Evolutionary conservation across 2,113 vertebrate species (phyloP).

Genomic region (Rafetus swinhoei): DNA sequence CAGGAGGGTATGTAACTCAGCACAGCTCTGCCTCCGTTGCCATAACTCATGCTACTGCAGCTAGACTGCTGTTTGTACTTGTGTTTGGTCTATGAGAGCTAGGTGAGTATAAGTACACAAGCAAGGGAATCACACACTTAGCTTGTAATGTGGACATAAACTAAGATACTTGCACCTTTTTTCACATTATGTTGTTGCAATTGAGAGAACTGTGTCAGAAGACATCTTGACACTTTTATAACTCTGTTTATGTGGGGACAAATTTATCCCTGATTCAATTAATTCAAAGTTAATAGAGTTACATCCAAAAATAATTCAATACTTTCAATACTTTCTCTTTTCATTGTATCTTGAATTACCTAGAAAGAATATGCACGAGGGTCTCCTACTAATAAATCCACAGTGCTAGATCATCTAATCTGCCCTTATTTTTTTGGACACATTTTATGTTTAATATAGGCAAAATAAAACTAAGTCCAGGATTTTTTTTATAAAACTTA

Average conservation of each 20-base stretch:
- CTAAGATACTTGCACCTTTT: neutral
- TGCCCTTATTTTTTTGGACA: too few species aligned
- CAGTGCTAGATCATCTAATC: neutral
- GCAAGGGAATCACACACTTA: neutral
- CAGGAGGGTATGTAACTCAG: neutral
- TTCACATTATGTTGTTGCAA: neutral
- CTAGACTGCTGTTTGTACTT: neutral
- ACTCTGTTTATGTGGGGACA: neutral
- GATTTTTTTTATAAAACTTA: neutral
- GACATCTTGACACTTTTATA: neutral
- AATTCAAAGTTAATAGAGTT: neutral
- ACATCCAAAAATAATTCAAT: neutral
- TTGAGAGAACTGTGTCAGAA: neutral
- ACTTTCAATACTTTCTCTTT: neutral
- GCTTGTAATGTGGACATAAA: neutral
- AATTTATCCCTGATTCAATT: neutral
- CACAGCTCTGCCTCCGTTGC: neutral
- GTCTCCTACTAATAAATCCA: rapidly evolving
- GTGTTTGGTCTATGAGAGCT: neutral
- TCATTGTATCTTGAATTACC: neutral
- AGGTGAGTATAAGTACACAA: neutral
- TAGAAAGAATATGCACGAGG: neutral
- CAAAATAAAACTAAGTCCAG: too few species aligned
- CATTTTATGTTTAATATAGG: too few species aligned
- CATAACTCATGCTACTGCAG: neutral